Evolutionary conservation across 1,140 invertebrate species (phyloP), one percentile per base, ranked within the genome.

Genomic region (Prorops nasuta): DNA sequence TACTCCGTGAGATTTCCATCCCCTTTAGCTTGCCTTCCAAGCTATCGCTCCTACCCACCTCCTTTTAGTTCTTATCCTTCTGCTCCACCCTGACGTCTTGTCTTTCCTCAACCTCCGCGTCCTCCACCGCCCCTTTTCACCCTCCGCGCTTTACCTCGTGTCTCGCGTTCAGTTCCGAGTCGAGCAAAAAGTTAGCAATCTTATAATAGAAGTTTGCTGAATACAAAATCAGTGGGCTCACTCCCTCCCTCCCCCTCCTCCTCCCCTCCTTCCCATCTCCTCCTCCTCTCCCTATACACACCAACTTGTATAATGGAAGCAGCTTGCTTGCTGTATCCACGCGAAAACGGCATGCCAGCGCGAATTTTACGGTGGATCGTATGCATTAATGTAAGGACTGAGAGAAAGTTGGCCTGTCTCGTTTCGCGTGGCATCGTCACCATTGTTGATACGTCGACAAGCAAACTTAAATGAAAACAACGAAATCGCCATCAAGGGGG

Each of bases 181-280:
- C 38, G 14, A 49, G 49, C 57, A 68, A 68, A 67, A 71, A 71
- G 63, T 67, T 69, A 19, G 42, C 58, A 60, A 65, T 67, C 64
- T 69, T 68, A 67, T 64, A 68, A 63, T 63, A 67, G 53, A 69
- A 71, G 56, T 69, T 69, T 51, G 52, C 54, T 67, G 62, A 69
- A 69, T 69, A 69, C 59, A 56, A 68, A 71, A 68, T 69, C 64
- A 60, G 59, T 64, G 37, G 51, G 48, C 39, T 8, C 17, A 28
- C 12, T 28, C 24, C 24, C 12, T 7, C 24, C 24, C 24, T 14
- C 35, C 14, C 35, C 14, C 17, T 8, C 17, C 17, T 7, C 35
- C n/a, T 37, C 14, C 14, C 35, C 7, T 17, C 6, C 17, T 17
- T 6, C n/a, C 14, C 35, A 7, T 14, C 14, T 17, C 7, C n/a